Evolutionary conservation across 2,113 vertebrate species (phyloP), one percentile per base, ranked within the genome.

Genomic region (Pithys albifrons): DNA sequence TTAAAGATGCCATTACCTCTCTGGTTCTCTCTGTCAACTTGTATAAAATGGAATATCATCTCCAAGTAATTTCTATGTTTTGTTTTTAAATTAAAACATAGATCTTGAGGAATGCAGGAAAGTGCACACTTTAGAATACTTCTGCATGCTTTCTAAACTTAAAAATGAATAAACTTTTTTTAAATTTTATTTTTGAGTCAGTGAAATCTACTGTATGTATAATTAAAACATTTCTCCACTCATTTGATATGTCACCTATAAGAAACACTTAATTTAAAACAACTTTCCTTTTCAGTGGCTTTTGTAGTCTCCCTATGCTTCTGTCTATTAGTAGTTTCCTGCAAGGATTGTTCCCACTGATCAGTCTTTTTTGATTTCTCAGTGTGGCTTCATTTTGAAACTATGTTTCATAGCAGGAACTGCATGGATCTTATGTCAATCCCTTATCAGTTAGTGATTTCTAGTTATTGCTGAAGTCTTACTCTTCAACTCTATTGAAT

Each of bases 141-240:
- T 66, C 54, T 54, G 24, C 7, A 8, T 51, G 8, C 10, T 75
- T 71, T 55, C 33, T 51, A 59, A 23, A 33, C 12, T 51, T 85
- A 23, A 41, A 62, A 87, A n/a, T 15, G 0, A 74, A 13, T n/a
- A 23, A 59, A 48, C 1, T 1, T 17, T 1, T 27, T 64, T 79
- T 23, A 4, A 2, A 9, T 11, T 88, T 59, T 31, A 25, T 52
- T 88, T 64, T 49, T n/a, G 6, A 23, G 9, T 55, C 41, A 73
- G 25, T 75, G 23, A 64, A 92, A 48, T 20, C 17, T 76, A 14
- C 8, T 0, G 0, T 73, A n/a, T 46, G 9, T 55, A 28, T 39
- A 76, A 27, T 6, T 11, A 48, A 71, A 85, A 73, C 6, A 17
- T 91, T 88, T 58, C 16, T 67, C 22, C 19, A 39, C 18, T 12